Base-by-base conservation (phyloP, 2,888 invertebrate genomes). In the Alloscopus bannaensis region DNA sequence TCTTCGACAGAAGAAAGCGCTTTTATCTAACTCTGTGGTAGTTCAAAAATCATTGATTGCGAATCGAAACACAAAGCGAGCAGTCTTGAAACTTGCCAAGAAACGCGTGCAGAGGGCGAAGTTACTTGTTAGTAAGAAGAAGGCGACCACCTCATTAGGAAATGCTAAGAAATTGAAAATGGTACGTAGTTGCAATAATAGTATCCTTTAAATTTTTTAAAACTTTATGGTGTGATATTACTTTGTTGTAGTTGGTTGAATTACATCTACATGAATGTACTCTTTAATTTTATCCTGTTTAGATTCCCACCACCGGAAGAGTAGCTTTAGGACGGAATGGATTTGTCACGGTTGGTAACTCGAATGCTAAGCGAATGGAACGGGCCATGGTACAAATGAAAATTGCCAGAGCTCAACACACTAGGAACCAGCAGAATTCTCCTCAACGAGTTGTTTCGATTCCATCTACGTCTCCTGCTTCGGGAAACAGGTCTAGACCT, bases 61-160 rank as follows among this genome's bases (percentile, higher is more conserved):
- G 18, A 55, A 55, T 4, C 64, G 29, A 18, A 64, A 59, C 42
- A 65, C 50, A 4, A 79, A 80, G n/a, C 42, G 79, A 31, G 68
- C 72, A 18, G 16, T 81, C 28, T 40, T 78, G 66, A 83, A 79
- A 26, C 45, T 84, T 4, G 84, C 83, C 11, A 69, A 81, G 69
- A 77, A 84, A 28, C 78, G 81, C 3, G 76, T 84, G 3, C 81
- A 81, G 66, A 66, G 79, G 40, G 83, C 83, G 3, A 76, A 81
- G 36, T 40, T 78, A 20, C 36, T 80, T 3, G 80, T 80, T 8
- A 69, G 69, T 36, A 73, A 50, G 45, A 72, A 45, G 72, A 73
- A 69, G 22, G 26, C 62, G 8, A 6, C 20, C 36, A n/a, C 16
- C 1, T 42, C 16, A 2, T 26, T 55, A 18, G 62, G 69, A 45